Evolutionary conservation across 2,113 vertebrate genomes (phyloP), one percentile per base, ranked within the genome.

Genomic region (Callospermophilus lateralis): DNA sequence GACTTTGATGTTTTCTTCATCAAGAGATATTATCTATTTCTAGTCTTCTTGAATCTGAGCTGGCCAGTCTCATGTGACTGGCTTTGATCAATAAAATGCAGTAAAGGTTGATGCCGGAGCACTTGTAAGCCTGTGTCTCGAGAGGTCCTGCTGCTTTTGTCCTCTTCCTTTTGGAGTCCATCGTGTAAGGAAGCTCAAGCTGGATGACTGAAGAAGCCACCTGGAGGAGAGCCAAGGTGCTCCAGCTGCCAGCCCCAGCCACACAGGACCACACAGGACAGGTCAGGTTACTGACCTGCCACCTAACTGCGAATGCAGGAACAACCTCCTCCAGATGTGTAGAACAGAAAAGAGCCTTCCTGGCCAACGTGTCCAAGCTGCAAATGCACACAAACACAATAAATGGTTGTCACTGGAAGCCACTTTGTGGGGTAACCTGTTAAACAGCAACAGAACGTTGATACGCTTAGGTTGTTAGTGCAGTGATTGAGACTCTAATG

Each of bases 131-230:
- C 34, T 61, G 67, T 55, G 28, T 42, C 86, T 72, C 22, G 39
- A 91, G 72, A 93, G 10, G n/a, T 24, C 70, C 39, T 74, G 34
- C 17, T 95, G 26, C 51, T 89, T 94, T 91, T 11, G 7, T 67
- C 55, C 32, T 95, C 45, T 77, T 90, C 72, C 80, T 94, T 88
- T 73, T 37, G 55, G 81, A 93, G 30, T 24, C 32, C n/a, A 68
- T 63, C 39, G 8, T 26, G 26, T 28, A 19, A 97, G 39, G 73
- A 93, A 83, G 53, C 63, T 45, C 32, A 16, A 63, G 53, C 30
- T 72, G 39, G 45, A 9, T 74, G 94, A 76, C 65, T 48, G 34
- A 58, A 61, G 93, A 77, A 88, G 72, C 13, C 11, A 74, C 19
- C 7, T 13, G 17, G 19, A 87, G 61, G n/a, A 89, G 83, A 77